Evolutionary conservation across 2,888 invertebrate genomes (phyloP).

Genomic region (Pollenia amentaria): DNA sequence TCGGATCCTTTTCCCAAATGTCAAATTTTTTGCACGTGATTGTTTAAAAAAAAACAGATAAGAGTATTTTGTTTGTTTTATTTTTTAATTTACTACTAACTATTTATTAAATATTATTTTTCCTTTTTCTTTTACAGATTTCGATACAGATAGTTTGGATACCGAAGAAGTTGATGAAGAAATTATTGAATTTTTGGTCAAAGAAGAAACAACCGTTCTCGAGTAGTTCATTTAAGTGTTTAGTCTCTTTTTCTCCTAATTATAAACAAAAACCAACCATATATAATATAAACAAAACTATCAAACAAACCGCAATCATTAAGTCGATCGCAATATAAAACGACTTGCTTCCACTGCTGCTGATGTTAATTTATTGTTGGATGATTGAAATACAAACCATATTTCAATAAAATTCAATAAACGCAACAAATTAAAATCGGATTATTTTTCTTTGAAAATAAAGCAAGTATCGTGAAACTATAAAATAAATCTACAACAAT

Average conservation of each 20-base stretch:
- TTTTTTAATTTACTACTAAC: not conserved
- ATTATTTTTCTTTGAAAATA: not conserved
- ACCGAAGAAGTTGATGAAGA: constrained; percentile 97
- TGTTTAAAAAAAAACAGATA: no score
- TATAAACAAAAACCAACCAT: constrained; percentile 20
- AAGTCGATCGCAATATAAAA: constrained; percentile 38
- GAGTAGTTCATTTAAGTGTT: constrained; percentile 86
- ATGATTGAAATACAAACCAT: constrained; percentile 27
- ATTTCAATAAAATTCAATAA: constrained; percentile 17
- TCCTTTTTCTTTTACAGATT: constrained; percentile 87
- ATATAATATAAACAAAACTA: constrained; percentile 37
- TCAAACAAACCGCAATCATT: constrained; percentile 45
- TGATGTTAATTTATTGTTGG: constrained; percentile 19
- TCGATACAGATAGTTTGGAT: constrained; percentile 97
- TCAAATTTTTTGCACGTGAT: no score
- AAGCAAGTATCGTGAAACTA: constrained; percentile 52
- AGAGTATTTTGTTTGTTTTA: not conserved
- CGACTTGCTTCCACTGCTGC: constrained; percentile 27
- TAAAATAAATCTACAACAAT: constrained; percentile 24
- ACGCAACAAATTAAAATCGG: not conserved
- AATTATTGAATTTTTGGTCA: constrained; percentile 98
- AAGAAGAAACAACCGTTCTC: constrained; percentile 94
- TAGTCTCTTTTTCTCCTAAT: constrained; percentile 35
- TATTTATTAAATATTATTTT: not conserved
- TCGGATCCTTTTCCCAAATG: no score